phyloP scores from a whole-genome alignment of 2,888 invertebrate genomes.

The Lasioglossum marginatum region DNA sequence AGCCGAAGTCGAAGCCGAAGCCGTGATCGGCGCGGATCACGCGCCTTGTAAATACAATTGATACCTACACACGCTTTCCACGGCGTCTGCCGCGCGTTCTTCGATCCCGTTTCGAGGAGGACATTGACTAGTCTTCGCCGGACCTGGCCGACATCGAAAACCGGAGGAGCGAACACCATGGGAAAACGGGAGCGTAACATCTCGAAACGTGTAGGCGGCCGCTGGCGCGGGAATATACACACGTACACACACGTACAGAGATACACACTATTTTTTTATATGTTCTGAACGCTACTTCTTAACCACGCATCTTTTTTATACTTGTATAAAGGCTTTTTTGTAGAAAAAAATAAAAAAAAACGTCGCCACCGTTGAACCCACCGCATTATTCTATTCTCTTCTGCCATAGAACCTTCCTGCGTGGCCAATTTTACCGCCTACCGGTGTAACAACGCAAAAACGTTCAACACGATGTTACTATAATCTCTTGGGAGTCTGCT shows the following conservation, averaged over 20 bases:
- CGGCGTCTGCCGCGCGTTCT: conserved; percentile 55
- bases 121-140: conserved; percentile 7
- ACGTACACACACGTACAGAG: conserved; percentile 70
- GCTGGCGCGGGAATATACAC: conserved; percentile 53
- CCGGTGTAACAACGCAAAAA: background rate
- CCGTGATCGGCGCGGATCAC: conserved; percentile 79
- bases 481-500: background rate
- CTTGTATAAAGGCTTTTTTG: conserved; percentile 85
- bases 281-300: conserved; percentile 76
- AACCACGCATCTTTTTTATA: conserved; percentile 82
- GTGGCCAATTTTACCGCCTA: background rate
- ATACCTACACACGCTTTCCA: conserved; percentile 45
- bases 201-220: conserved; percentile 45
- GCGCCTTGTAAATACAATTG: conserved; percentile 82
- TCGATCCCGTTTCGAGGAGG: conserved; percentile 44
- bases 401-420: background rate
- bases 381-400: conserved; percentile 8
- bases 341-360: conserved; percentile 82
- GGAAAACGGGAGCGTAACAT: background rate
- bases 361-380: conserved; percentile 83
- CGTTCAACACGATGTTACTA: background rate
- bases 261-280: conserved; percentile 80
- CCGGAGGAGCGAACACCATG: background rate
- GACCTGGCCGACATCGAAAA: conserved; percentile 9
- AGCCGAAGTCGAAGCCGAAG: conserved; percentile 70